These are phyloP conservation scores for Globodera rostochiensis DNA, from an alignment of 1,140 invertebrate species.

Conservation along the genomic window DNA sequence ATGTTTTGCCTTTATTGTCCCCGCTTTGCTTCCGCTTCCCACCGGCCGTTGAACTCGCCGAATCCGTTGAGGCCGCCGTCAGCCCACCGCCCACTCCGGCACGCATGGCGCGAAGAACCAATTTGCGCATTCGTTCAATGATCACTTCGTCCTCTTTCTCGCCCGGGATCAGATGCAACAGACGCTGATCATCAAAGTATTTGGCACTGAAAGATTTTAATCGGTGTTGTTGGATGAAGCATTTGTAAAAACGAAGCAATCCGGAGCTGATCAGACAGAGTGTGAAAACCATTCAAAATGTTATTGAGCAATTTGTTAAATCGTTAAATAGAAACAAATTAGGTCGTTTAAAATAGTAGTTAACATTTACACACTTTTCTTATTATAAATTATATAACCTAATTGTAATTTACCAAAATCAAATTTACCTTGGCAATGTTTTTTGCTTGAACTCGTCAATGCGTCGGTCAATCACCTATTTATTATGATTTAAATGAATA, in stretches of 20 bases:
- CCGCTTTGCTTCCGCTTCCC: neutral
- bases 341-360: too few species aligned
- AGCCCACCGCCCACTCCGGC: constrained; percentile 45
- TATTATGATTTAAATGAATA: neutral
- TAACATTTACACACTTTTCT: constrained; percentile 38
- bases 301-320: too few species aligned
- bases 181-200: constrained; percentile 64
- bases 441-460: constrained; percentile 64
- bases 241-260: too few species aligned
- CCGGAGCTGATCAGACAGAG: too few species aligned
- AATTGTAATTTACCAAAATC: neutral
- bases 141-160: constrained; percentile 60
- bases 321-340: too few species aligned
- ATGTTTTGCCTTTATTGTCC: neutral
- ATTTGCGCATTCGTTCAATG: constrained; percentile 60
- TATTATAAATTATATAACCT: constrained; percentile 35
- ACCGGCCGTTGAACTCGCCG: constrained; percentile 4
- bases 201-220: constrained; percentile 47
- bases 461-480: constrained; percentile 58
- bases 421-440: constrained; percentile 35
- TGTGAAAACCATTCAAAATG: constrained; percentile 36
- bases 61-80: neutral
- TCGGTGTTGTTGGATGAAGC: too few species aligned
- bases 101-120: constrained; percentile 56
- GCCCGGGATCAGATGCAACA: constrained; percentile 65